Base-by-base conservation (phyloP, 2,888 invertebrate genomes). In the Monopis laevigella region DNA sequence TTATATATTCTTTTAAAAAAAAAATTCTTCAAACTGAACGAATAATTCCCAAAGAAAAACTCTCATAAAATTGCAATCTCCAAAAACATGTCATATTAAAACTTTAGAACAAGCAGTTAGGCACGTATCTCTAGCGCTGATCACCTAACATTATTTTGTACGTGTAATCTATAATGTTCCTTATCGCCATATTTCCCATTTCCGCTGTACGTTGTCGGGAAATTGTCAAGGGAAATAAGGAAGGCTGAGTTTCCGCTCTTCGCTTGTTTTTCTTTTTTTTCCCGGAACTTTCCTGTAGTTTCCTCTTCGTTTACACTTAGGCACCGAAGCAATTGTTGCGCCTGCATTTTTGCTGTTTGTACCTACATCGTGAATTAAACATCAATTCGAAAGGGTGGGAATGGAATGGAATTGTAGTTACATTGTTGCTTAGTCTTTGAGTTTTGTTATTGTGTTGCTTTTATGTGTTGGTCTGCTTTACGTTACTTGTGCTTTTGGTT, bases 141-240 rank as follows among this genome's bases (percentile, higher is more conserved):
- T 74, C 73, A 61, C 65, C 56, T 56, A 48, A 54, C 53, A 65
- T 60, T 57, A 53, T 66, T 71, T 74, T 75, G 46, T 45, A 46
- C 34, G 70, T 77, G 75, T 78, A 80, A 80, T 80, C 74, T 77
- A 72, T 80, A 81, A 81, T 78, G 80, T 64, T 62, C 65, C 78
- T 82, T 81, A 82, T 81, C 78, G 75, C 78, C 70, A 81, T 81
- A 80, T 81, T 81, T 80, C 73, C 80, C 80, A 80, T 78, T 81
- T 78, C 75, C 78, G 60, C 65, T 65, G 59, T 65, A 66, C 43
- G 41, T 43, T 34, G 65, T 63, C 65, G 57, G 65, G 65, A 61
- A 56, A 64, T 69, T 78, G 80, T 60, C 81, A 72, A 56, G 81
- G 81, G 81, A 82, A 80, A 81, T 81, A 80, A 77, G 75, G 59